Conservation (phyloP, 2,113 vertebrate species). For the Seriola aureovittata region DNA sequence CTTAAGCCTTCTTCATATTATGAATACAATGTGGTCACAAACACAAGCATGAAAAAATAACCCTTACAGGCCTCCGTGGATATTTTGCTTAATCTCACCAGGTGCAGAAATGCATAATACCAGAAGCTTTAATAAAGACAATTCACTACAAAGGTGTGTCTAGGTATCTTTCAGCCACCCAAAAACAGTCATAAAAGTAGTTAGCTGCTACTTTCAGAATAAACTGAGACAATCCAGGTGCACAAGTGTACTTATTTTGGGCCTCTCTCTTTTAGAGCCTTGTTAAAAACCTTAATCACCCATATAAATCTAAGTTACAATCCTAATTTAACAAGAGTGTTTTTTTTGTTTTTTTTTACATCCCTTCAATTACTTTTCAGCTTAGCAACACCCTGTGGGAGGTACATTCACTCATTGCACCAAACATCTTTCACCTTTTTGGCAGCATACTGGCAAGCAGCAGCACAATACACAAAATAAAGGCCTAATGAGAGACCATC, state of each 20-base stretch:
- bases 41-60: neutral
- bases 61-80: neutral
- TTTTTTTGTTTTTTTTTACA: constrained; percentile 18
- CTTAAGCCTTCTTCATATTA: neutral
- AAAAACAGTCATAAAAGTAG: neutral
- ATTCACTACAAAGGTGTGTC: neutral
- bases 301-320: constrained; percentile 39
- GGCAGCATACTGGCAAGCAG: constrained; percentile 24
- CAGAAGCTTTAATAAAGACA: neutral
- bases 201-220: neutral
- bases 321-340: constrained; percentile 25
- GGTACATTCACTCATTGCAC: neutral
- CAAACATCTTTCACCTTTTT: constrained; percentile 1
- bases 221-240: neutral
- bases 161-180: neutral
- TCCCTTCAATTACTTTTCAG: constrained; percentile 28
- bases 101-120: neutral
- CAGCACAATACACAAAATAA: neutral
- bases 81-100: neutral
- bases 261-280: constrained; percentile 5
- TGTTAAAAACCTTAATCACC: constrained; percentile 46
- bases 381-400: constrained; percentile 3
- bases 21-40: neutral
- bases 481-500: constrained; percentile 8
- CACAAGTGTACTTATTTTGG: constrained; percentile 3